Percentiles rank a stretch among this genome's conserved stretches.
Evolutionary conservation across 2,888 invertebrate genomes (phyloP).

Genomic region (Leuctra nigra): DNA sequence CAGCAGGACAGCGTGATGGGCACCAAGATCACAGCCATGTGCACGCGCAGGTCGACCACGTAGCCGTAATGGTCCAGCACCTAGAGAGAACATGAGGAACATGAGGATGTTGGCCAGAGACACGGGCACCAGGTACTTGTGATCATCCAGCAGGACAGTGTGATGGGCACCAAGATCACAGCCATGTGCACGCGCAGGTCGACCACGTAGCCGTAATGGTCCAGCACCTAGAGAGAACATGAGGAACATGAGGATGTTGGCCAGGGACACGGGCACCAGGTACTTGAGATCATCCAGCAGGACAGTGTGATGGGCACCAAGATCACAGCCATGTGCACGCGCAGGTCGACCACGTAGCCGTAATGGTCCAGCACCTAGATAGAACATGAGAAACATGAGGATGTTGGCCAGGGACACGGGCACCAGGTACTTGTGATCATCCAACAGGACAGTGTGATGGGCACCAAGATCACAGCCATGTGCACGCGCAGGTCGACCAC

Average conservation of each 20-base stretch:
- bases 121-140: no score
- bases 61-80: conserved; percentile 60
- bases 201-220: neutral
- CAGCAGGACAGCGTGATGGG: conserved; percentile 67
- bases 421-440: neutral
- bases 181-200: neutral
- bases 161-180: neutral
- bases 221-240: neutral
- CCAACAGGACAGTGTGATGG: neutral
- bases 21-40: conserved; percentile 65
- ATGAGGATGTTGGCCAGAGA: no score
- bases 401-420: no score
- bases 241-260: no score
- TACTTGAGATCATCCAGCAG: neutral
- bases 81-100: no score
- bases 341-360: neutral
- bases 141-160: neutral
- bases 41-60: conserved; percentile 55
- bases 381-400: no score
- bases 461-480: neutral
- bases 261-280: no score
- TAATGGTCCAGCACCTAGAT: neutral
- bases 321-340: neutral
- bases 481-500: neutral
- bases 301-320: neutral